A percentile compares a stretch with the other conserved stretches of the same genome.
These are phyloP conservation scores for Labrus mixtus DNA, from an alignment of 2,113 vertebrate species.

Conservation along the genomic window DNA sequence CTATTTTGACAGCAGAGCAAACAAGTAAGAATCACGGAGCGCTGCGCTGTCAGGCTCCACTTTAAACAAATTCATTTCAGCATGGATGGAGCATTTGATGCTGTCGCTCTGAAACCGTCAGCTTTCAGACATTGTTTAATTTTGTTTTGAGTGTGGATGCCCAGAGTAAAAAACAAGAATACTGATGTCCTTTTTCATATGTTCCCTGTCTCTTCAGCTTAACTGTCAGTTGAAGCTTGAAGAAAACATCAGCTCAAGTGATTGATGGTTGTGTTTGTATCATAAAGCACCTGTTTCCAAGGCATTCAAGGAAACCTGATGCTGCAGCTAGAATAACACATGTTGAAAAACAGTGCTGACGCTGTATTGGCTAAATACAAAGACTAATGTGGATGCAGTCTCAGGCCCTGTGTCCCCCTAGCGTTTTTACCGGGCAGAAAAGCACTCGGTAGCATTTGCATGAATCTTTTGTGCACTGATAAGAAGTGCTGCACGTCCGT, in stretches of 20 bases:
- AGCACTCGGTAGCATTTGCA: too few species aligned
- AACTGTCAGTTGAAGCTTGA: neutral
- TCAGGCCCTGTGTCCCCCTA: too few species aligned
- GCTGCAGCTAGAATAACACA: neutral
- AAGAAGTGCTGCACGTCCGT: too few species aligned
- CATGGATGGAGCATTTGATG: neutral
- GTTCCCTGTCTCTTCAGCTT: neutral
- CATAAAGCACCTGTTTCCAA: neutral
- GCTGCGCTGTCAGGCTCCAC: neutral
- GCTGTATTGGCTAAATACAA: neutral
- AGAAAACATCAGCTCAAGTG: neutral
- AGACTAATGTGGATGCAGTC: neutral
- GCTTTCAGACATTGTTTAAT: neutral
- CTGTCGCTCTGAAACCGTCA: neutral
- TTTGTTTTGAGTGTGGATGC: neutral
- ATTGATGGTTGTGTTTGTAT: neutral
- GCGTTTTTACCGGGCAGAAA: too few species aligned
- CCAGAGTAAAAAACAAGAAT: neutral
- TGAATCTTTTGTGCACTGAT: too few species aligned
- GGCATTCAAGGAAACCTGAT: neutral
- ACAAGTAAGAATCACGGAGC: neutral
- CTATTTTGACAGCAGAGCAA: slow-evolving; percentile 2
- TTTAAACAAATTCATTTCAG: neutral
- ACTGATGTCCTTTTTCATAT: neutral
- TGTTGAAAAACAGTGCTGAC: neutral